phyloP scores from a whole-genome alignment of 2,113 vertebrate genomes.

The Osmerus mordax region DNA sequence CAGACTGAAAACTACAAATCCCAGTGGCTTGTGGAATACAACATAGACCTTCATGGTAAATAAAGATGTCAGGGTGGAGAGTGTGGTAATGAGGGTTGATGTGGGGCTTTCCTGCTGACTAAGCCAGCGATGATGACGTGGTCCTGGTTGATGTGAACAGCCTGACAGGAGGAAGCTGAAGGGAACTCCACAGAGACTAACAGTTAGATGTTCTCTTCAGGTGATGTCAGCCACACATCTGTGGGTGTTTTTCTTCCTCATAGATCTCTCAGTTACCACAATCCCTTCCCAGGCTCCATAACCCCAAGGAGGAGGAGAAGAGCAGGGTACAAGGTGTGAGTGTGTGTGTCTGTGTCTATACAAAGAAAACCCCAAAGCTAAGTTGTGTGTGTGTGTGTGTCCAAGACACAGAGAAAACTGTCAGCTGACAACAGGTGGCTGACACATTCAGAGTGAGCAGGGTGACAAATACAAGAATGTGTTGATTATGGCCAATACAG shows the following conservation, averaged over 20 bases:
- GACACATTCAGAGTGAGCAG: slow-evolving; percentile 12
- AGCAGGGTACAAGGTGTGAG: slow-evolving; percentile 8
- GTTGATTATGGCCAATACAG: slow-evolving; percentile 44
- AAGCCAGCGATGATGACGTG: not conserved
- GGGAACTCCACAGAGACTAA: slow-evolving; percentile 33
- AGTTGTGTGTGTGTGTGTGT: slow-evolving; percentile 16
- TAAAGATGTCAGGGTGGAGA: not conserved
- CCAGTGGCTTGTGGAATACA: not conserved
- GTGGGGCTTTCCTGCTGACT: not conserved
- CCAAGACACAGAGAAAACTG: not conserved
- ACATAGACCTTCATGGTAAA: not conserved
- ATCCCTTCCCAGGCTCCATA: slow-evolving; percentile 45
- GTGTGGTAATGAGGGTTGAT: not conserved
- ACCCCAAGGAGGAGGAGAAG: not conserved
- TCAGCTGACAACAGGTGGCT: slow-evolving; percentile 25
- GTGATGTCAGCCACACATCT: slow-evolving; percentile 16
- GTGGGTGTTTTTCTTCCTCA: slow-evolving; percentile 12
- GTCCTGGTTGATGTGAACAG: not conserved
- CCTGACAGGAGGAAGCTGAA: not conserved
- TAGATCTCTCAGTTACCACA: slow-evolving; percentile 54
- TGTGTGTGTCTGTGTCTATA: not conserved
- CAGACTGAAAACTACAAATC: too few relatives aligned
- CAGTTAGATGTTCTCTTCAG: slow-evolving; percentile 1
- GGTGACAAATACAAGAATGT: slow-evolving; percentile 29
- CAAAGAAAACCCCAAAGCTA: not conserved